Conservation (phyloP, 2,797 vertebrate species). For the Spinus olivaceus region DNA sequence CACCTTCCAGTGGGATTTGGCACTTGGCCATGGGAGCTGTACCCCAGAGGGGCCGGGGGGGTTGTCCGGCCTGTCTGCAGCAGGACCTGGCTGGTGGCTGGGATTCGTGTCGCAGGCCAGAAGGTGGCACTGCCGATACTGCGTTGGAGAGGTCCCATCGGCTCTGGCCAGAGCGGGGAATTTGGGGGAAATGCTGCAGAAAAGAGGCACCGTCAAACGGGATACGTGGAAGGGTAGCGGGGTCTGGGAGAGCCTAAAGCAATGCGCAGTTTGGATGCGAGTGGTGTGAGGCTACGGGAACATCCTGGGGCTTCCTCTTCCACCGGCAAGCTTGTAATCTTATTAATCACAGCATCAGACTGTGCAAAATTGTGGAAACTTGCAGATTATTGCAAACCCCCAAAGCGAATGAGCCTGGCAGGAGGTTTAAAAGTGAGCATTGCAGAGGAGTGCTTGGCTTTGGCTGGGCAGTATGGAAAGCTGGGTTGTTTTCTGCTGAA, state of each 20-base stretch:
- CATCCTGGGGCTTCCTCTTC: background rate
- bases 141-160: constrained; percentile 12
- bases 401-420: background rate
- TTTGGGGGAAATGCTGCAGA: background rate
- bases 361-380: background rate
- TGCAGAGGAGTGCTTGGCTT: background rate
- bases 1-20: background rate
- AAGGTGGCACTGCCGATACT: constrained; percentile 77
- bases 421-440: background rate
- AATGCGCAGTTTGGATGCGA: background rate
- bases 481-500: background rate
- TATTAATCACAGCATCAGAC: background rate
- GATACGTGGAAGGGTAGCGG: background rate
- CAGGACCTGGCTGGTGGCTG: background rate
- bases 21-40: background rate
- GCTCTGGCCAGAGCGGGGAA: background rate
- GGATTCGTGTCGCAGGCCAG: constrained; percentile 55
- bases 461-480: background rate
- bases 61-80: background rate
- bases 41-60: rapidly evolving
- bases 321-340: background rate
- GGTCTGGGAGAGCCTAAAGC: background rate
- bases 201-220: background rate
- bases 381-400: background rate
- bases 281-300: background rate